Conservation (phyloP, 1,140 invertebrate genomes). For the Hypothenemus hampei region DNA sequence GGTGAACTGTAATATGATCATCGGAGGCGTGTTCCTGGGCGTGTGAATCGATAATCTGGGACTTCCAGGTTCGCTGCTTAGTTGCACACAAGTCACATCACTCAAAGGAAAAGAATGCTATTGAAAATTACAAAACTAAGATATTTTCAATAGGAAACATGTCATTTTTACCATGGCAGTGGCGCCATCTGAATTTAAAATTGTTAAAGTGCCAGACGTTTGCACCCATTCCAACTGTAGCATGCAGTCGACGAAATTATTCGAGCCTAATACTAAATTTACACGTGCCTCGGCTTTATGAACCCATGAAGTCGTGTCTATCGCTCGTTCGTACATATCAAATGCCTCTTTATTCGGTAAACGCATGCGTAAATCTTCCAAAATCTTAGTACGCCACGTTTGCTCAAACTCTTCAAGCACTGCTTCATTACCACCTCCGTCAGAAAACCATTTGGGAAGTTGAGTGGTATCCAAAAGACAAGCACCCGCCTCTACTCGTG, state of each 20-base stretch:
- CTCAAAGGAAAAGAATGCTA: slow-evolving; percentile 58
- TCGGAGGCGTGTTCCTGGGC: slow-evolving; percentile 52
- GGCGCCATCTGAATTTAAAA: slow-evolving; percentile 67
- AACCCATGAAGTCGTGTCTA: slow-evolving; percentile 79
- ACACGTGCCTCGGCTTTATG: slow-evolving; percentile 72
- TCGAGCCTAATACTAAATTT: slow-evolving; percentile 56
- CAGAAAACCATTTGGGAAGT: slow-evolving; percentile 69
- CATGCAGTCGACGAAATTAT: slow-evolving; percentile 64
- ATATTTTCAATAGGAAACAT: neutral
- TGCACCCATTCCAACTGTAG: slow-evolving; percentile 78
- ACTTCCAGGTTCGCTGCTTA: slow-evolving; percentile 70
- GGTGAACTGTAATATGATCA: slow-evolving; percentile 66
- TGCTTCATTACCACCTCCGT: slow-evolving; percentile 50
- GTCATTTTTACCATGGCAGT: slow-evolving; percentile 58
- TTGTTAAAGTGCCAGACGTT: slow-evolving; percentile 65
- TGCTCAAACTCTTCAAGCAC: slow-evolving; percentile 61
- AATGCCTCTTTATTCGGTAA: slow-evolving; percentile 36
- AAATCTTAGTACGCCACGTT: slow-evolving; percentile 68
- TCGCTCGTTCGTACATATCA: slow-evolving; percentile 53
- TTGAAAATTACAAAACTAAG: slow-evolving; percentile 9
- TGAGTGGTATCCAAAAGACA: slow-evolving; percentile 63
- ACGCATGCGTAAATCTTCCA: slow-evolving; percentile 62
- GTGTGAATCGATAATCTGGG: slow-evolving; percentile 68
- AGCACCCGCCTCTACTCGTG: slow-evolving; percentile 73
- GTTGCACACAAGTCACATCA: slow-evolving; percentile 69